phyloP scores from a whole-genome alignment of 2,888 invertebrate species.

The Lasioglossum zephyrum region DNA sequence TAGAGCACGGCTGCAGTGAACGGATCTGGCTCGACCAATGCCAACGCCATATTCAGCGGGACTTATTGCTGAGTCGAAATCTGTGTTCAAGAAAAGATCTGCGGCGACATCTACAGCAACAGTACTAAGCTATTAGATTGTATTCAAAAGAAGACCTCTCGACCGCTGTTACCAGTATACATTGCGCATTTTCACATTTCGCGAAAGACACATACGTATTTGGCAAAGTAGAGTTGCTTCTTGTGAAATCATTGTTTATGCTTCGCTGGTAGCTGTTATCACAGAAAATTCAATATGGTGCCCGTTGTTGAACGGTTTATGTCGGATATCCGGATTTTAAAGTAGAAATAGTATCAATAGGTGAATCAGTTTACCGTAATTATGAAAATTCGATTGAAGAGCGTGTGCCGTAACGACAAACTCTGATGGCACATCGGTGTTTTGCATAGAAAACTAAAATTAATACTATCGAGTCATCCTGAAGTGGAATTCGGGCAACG shows the following conservation, averaged over 20 bases:
- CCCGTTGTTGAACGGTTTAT: constrained; percentile 73
- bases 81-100: background rate
- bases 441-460: constrained; percentile 45
- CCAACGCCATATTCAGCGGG: too few relatives aligned
- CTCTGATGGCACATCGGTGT: constrained; percentile 64
- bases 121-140: background rate
- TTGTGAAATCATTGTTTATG: constrained; percentile 52
- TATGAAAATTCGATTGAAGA: constrained; percentile 81
- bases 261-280: constrained; percentile 54
- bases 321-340: constrained; percentile 74
- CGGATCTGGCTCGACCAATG: too few relatives aligned
- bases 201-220: background rate
- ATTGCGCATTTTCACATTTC: background rate
- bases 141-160: too few relatives aligned
- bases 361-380: constrained; percentile 64
- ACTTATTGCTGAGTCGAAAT: too few relatives aligned
- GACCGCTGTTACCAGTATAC: background rate
- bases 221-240: background rate
- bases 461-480: constrained; percentile 43
- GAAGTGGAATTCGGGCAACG: constrained; percentile 43
- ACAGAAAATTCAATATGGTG: constrained; percentile 81
- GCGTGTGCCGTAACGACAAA: constrained; percentile 61
- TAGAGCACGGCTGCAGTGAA: too few relatives aligned
- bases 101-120: background rate
- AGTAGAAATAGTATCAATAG: constrained; percentile 62